A percentile compares a stretch with the other conserved stretches of the same genome.
Conservation (phyloP, 2,888 invertebrate genomes). For the Venustoraphidia nigricollis region DNA sequence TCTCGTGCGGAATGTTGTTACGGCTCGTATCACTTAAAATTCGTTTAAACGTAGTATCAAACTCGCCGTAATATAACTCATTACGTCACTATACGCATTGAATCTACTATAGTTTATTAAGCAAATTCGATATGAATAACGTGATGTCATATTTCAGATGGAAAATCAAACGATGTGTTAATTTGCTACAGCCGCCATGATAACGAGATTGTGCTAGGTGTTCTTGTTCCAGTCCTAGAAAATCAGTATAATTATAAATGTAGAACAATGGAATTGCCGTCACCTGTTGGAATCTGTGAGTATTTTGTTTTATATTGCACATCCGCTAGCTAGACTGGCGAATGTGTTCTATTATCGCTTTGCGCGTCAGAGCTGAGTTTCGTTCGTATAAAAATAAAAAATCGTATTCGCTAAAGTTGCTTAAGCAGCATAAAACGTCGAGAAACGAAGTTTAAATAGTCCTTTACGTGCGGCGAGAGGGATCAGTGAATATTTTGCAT, state of each 20-base stretch:
- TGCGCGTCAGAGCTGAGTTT: too few species aligned
- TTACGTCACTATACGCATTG: too few species aligned
- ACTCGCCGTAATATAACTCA: neutral
- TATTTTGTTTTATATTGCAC: slow-evolving; percentile 12
- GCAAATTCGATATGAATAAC: neutral
- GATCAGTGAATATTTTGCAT: slow-evolving; percentile 4
- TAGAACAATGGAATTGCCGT: slow-evolving; percentile 34
- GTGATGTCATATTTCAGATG: slow-evolving; percentile 24
- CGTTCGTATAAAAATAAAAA: too few species aligned
- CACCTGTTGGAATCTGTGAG: slow-evolving; percentile 38
- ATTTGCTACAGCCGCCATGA: slow-evolving; percentile 49
- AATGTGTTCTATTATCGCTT: too few species aligned
- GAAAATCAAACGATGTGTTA: slow-evolving; percentile 45
- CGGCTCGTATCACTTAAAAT: neutral
- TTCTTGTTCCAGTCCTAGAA: slow-evolving; percentile 43
- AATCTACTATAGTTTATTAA: neutral
- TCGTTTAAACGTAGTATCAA: neutral
- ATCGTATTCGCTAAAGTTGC: too few species aligned
- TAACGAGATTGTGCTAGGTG: slow-evolving; percentile 42
- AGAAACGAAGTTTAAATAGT: neutral
- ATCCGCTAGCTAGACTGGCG: too few species aligned
- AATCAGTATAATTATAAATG: slow-evolving; percentile 49
- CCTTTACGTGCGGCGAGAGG: neutral
- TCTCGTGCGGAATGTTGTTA: too few species aligned
- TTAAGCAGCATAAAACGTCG: too few species aligned